These are phyloP conservation scores for Battus philenor DNA, from an alignment of 1,140 invertebrate species.

Conservation along the genomic window DNA sequence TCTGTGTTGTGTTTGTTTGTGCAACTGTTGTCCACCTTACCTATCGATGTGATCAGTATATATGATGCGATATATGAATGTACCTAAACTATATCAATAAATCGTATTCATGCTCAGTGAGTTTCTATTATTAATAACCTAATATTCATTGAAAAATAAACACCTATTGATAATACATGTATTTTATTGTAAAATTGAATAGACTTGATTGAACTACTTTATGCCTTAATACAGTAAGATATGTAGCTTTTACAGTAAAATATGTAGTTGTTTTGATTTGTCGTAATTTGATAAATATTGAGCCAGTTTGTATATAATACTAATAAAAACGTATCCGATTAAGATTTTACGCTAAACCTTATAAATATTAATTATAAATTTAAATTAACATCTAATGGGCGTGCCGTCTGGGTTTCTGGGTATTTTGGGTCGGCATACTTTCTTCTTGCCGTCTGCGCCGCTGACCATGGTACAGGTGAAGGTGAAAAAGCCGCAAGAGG, in stretches of 20 bases:
- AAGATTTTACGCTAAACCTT: too few relatives aligned
- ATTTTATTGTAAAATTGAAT: neutral
- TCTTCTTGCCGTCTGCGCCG: constrained; percentile 84
- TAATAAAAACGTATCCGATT: too few relatives aligned
- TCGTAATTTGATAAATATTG: too few relatives aligned
- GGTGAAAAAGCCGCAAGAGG: constrained; percentile 89
- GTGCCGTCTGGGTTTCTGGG: constrained; percentile 69
- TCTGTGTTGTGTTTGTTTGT: neutral
- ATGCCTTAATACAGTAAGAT: too few relatives aligned
- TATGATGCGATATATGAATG: constrained; percentile 12
- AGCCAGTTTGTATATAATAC: too few relatives aligned
- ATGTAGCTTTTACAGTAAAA: too few relatives aligned
- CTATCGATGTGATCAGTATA: constrained; percentile 10
- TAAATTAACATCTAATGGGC: constrained; percentile 55
- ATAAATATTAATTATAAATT: too few relatives aligned
- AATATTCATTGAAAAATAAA: neutral
- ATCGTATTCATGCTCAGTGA: constrained; percentile 4
- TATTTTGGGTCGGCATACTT: constrained; percentile 86
- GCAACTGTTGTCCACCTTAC: constrained; percentile 13
- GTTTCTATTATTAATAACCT: neutral
- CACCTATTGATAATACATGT: neutral
- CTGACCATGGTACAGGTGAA: constrained; percentile 88
- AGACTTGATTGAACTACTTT: too few relatives aligned
- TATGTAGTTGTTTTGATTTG: too few relatives aligned
- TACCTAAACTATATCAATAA: constrained; percentile 16